phyloP scores from a whole-genome alignment of 2,888 invertebrate genomes.

The Ptilodon capucinus region DNA sequence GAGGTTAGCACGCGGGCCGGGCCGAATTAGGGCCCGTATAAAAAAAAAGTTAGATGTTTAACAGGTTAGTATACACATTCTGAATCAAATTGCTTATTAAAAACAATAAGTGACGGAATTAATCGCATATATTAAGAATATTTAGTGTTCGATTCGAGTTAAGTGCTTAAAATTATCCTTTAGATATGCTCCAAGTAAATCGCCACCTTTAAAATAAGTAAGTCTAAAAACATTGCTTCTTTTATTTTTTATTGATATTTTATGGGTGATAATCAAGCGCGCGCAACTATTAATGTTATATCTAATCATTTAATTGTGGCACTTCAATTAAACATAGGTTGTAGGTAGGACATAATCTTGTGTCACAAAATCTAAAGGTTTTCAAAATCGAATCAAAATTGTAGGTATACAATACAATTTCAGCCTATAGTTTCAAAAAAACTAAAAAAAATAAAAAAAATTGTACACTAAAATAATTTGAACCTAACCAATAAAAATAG shows the following conservation, averaged over 20 bases:
- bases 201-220: constrained; percentile 16
- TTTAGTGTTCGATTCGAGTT: too few species aligned
- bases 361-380: too few species aligned
- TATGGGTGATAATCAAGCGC: constrained; percentile 1
- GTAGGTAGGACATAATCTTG: neutral
- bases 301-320: constrained; percentile 19
- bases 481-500: constrained; percentile 6
- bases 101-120: too few species aligned
- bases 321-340: constrained; percentile 1
- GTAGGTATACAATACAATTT: too few species aligned
- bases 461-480: constrained; percentile 1
- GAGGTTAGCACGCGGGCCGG: too few species aligned
- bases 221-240: neutral
- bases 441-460: neutral
- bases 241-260: neutral
- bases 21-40: too few species aligned
- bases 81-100: too few species aligned
- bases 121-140: too few species aligned
- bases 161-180: neutral
- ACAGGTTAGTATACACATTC: too few species aligned
- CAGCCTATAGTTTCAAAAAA: too few species aligned
- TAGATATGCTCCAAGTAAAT: constrained; percentile 7
- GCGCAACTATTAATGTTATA: constrained; percentile 22
- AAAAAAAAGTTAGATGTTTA: too few species aligned
- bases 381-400: too few species aligned